Evolutionary conservation across 2,113 vertebrate genomes (phyloP).

Genomic region (Seriola rivoliana): DNA sequence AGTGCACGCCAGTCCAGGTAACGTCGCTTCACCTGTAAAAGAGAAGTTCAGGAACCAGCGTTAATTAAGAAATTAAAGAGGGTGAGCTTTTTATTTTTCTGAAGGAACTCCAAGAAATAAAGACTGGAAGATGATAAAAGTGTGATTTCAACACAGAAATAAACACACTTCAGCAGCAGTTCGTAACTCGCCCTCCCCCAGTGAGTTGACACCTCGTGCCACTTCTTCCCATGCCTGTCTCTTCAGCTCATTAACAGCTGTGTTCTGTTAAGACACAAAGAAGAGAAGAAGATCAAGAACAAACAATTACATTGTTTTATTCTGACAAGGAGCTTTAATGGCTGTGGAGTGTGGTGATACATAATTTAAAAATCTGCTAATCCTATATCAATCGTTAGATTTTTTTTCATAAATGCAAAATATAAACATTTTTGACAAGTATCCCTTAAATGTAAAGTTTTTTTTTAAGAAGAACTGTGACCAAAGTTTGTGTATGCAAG

Average conservation of each 20-base stretch:
- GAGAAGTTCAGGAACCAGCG: background rate
- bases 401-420: too few relatives aligned
- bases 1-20: constrained; percentile 94
- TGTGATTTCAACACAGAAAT: background rate
- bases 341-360: too few relatives aligned
- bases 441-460: too few relatives aligned
- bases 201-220: constrained; percentile 92
- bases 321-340: background rate
- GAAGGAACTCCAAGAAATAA: background rate
- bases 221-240: constrained; percentile 97
- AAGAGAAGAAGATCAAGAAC: background rate
- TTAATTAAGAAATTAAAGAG: too few relatives aligned
- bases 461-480: background rate
- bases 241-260: constrained; percentile 96
- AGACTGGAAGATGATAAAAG: background rate
- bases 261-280: constrained; percentile 83
- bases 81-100: background rate
- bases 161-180: constrained; percentile 87
- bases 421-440: too few relatives aligned
- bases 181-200: constrained; percentile 93
- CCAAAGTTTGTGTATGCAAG: background rate
- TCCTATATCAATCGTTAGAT: background rate
- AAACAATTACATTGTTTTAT: constrained; percentile 1
- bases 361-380: background rate
- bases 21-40: constrained; percentile 87